Percentiles rank a stretch among this genome's conserved stretches.
Evolutionary conservation across 1,140 invertebrate species (phyloP).

Genomic region (Drosophila sp.): DNA sequence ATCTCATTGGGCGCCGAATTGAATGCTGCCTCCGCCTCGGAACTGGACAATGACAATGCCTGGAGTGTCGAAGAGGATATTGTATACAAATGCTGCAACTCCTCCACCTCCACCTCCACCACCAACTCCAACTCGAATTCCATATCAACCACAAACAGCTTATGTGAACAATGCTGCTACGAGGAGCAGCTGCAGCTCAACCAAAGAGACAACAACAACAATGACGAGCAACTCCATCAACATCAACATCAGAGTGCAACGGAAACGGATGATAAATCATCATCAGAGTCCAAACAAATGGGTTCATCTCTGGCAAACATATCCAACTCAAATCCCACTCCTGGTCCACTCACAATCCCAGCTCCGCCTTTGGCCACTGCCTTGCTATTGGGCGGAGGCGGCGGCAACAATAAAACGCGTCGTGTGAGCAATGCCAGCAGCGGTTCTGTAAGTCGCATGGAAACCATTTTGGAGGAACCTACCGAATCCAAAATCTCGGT

Average conservation of each 20-base stretch:
- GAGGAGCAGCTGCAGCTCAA: constrained; percentile 63
- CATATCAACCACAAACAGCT: constrained; percentile 30
- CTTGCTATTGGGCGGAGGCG: constrained; percentile 18
- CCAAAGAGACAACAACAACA: constrained; percentile 64
- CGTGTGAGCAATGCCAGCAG: constrained; percentile 84
- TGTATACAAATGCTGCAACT: constrained; percentile 68
- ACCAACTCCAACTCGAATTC: constrained; percentile 24
- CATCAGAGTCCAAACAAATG: constrained; percentile 7
- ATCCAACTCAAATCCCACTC: neutral
- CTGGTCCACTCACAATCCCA: neutral
- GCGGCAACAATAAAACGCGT: constrained; percentile 59
- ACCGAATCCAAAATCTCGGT: constrained; percentile 90
- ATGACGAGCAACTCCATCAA: constrained; percentile 8
- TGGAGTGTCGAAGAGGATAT: constrained; percentile 80
- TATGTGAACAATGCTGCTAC: constrained; percentile 67
- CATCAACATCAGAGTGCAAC: neutral
- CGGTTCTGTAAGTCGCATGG: constrained; percentile 87
- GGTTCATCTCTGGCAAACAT: neutral
- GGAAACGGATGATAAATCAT: constrained; percentile 7
- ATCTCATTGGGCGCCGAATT: constrained; percentile 47
- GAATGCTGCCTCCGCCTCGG: constrained; percentile 8
- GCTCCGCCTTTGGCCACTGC: neutral
- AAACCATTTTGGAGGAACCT: constrained; percentile 91
- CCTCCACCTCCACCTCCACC: constrained; percentile 26
- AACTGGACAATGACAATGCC: constrained; percentile 66